These are phyloP conservation scores for Neuroterus valhalla DNA, from an alignment of 1,140 invertebrate genomes.

Conservation along the genomic window DNA sequence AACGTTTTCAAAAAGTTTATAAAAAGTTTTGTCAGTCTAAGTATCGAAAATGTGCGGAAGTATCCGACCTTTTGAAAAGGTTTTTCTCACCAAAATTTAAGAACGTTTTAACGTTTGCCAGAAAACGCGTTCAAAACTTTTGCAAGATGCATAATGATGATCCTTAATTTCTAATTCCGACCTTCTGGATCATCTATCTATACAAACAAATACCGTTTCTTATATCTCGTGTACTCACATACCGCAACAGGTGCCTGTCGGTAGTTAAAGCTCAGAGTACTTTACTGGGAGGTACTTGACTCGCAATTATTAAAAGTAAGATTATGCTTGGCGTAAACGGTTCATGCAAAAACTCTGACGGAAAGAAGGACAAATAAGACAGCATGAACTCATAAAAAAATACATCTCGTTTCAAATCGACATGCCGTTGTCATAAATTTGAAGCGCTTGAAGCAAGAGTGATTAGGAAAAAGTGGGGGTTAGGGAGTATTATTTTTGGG, in stretches of 20 bases:
- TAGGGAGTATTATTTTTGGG: background rate
- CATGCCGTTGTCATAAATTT: background rate
- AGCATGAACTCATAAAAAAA: slow-evolving; percentile 7
- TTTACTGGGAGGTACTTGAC: slow-evolving; percentile 20
- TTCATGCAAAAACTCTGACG: slow-evolving; percentile 8
- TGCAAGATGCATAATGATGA: background rate
- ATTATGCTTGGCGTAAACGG: slow-evolving; percentile 1
- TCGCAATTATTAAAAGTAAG: slow-evolving; percentile 12
- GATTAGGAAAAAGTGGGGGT: background rate
- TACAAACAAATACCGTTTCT: slow-evolving; percentile 20
- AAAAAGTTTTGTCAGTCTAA: no score
- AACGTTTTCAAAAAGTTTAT: no score
- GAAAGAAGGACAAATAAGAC: slow-evolving; percentile 18
- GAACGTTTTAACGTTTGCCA: no score
- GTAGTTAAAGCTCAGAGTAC: slow-evolving; percentile 3
- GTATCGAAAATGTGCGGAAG: no score
- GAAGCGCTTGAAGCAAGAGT: background rate
- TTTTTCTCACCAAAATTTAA: no score
- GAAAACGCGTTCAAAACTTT: no score
- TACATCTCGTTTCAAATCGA: background rate
- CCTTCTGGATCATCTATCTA: background rate
- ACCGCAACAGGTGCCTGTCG: slow-evolving; percentile 4
- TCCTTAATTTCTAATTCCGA: background rate
- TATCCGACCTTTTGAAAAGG: no score
- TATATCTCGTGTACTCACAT: background rate